These are phyloP conservation scores for Plutella xylostella DNA, from an alignment of 2,888 invertebrate genomes.

Conservation along the genomic window DNA sequence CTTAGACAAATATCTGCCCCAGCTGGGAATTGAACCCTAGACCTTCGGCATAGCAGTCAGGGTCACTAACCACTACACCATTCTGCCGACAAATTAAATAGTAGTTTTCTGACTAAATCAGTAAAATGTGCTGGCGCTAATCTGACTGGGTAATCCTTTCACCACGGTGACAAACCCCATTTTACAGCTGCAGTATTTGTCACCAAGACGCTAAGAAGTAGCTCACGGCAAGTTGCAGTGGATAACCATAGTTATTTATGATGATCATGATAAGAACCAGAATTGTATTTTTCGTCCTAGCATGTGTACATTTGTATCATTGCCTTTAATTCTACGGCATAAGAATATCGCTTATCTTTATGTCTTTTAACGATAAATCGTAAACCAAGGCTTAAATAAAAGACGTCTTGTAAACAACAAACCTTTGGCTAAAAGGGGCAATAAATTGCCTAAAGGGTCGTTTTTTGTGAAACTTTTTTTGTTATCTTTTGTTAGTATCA, in stretches of 20 bases:
- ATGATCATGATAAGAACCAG: not conserved
- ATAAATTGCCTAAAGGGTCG: conserved; percentile 43
- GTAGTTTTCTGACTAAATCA: not conserved
- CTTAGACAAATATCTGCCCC: too few species aligned
- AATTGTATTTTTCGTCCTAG: not conserved
- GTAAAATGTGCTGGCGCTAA: not conserved
- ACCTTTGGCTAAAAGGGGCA: conserved; percentile 62
- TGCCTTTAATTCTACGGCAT: not conserved
- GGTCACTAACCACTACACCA: too few species aligned
- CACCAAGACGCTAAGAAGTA: too few species aligned
- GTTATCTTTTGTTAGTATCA: conserved; percentile 28
- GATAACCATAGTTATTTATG: not conserved
- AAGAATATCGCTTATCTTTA: conserved; percentile 40
- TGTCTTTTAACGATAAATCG: conserved; percentile 44
- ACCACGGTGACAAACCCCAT: too few species aligned
- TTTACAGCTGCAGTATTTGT: too few species aligned
- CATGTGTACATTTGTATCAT: not conserved
- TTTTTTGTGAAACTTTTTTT: conserved; percentile 25
- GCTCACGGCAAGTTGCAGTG: not conserved
- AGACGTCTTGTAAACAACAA: conserved; percentile 61
- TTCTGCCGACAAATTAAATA: too few species aligned
- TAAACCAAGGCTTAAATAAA: conserved; percentile 63
- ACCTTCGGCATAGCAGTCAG: too few species aligned
- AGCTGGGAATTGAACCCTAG: too few species aligned
- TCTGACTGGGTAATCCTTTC: not conserved